Conservation (phyloP, 2,888 invertebrate genomes). For the Acholoe squamosa region DNA sequence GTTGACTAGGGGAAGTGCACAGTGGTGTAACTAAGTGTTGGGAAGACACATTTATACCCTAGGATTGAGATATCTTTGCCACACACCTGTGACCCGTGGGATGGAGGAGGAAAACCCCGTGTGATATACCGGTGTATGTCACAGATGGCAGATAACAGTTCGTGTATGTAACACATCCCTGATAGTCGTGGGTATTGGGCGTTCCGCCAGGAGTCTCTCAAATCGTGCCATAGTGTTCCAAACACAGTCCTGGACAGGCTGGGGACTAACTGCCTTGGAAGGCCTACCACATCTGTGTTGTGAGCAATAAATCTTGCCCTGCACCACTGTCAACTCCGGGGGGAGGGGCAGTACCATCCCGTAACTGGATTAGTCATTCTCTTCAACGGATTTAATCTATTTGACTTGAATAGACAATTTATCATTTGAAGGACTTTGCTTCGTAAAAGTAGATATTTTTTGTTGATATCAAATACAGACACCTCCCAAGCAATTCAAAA, state of each 20-base stretch:
- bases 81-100: conserved; percentile 12
- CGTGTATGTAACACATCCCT: background rate
- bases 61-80: background rate
- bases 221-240: background rate
- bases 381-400: background rate
- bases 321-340: background rate
- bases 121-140: background rate
- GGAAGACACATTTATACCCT: background rate
- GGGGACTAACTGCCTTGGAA: background rate
- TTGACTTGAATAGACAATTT: too few species aligned
- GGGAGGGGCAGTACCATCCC: background rate
- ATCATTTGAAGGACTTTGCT: too few species aligned
- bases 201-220: background rate
- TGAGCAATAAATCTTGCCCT: background rate
- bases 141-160: conserved; percentile 20
- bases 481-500: too few species aligned
- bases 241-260: background rate
- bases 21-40: background rate
- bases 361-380: background rate
- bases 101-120: background rate
- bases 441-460: too few species aligned
- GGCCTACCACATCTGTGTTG: background rate
- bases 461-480: too few species aligned
- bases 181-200: background rate
- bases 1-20: background rate